Base-by-base conservation (phyloP, 2,888 invertebrate species). In the Bibio marci region DNA sequence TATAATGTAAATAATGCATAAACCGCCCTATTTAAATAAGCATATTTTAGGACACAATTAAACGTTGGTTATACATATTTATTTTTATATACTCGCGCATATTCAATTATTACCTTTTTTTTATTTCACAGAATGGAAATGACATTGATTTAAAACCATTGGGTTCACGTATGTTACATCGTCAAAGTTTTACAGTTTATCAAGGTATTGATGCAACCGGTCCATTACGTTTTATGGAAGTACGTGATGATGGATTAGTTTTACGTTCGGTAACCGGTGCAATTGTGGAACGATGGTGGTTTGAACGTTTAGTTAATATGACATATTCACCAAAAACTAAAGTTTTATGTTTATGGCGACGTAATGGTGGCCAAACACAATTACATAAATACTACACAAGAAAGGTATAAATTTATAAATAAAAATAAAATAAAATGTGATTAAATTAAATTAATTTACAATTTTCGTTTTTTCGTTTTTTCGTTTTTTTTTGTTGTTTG, bases 281-380 rank as follows among this genome's bases (percentile, higher is more conserved):
- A 1, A 88, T 90, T 62, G 76, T 86, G 31, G 88, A 90, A 53
- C 71, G 95, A 32, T 98, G 98, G 97, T 99, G 97, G 97, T 99
- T 88, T 63, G 98, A 99, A 59, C 71, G 95, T 39, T 11, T 28
- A 28, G 94, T 98, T 39, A 99, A 99, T 59, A 97, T 99, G 94
- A 97, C 98, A 0, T 99, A 92, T 62, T 94, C 95, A 49, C 98
- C 98, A 1, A 97, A 97, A 64, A 97, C 92, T 53, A 86, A 88
- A 63, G 83, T 97, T 10, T 68, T 99, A 46, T 98, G 97, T 63
- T 71, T 99, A 43, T 99, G 98, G 95, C 76, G 94, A 52, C 77
- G 90, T 50, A 87, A 86, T 55, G 92, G 88, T 3, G 87, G 87
- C 4, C 87, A 94, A 57, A 92, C 92, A 6, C 86, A 91, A 55